Percentiles rank a stretch among this genome's conserved stretches.
Evolutionary conservation across 2,797 vertebrate genomes (phyloP).

Genomic region (Peromyscus attwateri): DNA sequence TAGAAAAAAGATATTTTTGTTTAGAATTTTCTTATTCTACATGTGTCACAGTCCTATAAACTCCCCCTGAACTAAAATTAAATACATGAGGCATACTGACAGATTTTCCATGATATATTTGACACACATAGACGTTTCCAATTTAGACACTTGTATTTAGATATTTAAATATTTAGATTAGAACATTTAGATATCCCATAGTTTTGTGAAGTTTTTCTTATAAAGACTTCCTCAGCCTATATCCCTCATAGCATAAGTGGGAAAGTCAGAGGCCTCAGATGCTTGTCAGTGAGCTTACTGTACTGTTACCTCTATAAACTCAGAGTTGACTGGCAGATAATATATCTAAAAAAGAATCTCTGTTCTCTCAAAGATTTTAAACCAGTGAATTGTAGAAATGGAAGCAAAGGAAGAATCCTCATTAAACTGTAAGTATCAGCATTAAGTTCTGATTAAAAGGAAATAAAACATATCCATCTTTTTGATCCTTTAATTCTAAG

Average conservation of each 20-base stretch:
- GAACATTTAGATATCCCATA: neutral
- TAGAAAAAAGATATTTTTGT: neutral
- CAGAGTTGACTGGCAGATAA: neutral
- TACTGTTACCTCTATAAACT: slow-evolving; percentile 54
- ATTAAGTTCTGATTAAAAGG: slow-evolving; percentile 39
- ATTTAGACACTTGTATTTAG: neutral
- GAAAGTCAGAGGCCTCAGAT: neutral
- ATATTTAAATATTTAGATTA: neutral
- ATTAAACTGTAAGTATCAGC: slow-evolving; percentile 76
- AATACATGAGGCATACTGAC: neutral
- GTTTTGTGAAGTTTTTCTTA: slow-evolving; percentile 24
- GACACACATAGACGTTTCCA: neutral
- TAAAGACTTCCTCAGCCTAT: neutral
- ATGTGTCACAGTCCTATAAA: neutral
- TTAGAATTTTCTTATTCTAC: neutral
- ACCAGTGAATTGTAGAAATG: slow-evolving; percentile 63
- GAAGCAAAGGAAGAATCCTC: slow-evolving; percentile 54
- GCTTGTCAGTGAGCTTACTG: neutral
- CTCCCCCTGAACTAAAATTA: neutral
- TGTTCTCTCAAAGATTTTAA: slow-evolving; percentile 53
- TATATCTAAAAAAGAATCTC: slow-evolving; percentile 15
- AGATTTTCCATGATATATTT: neutral
- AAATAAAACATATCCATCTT: slow-evolving; percentile 60
- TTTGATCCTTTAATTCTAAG: slow-evolving; percentile 69
- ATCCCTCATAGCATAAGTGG: neutral